phyloP scores from a whole-genome alignment of 2,113 vertebrate species.

The Osmerus eperlanus region DNA sequence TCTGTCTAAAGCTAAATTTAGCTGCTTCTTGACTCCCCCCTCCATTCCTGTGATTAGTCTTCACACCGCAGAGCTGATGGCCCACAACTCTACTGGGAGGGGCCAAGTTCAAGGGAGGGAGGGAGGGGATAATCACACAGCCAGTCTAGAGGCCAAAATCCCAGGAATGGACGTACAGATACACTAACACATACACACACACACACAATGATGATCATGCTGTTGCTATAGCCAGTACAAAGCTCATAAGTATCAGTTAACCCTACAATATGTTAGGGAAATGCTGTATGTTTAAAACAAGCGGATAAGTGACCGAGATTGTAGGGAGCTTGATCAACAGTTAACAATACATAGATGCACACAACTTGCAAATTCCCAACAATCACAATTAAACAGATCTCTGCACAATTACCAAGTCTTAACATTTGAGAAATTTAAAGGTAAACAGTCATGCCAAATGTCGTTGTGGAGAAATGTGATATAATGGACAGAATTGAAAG shows the following conservation, averaged over 20 bases:
- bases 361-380: neutral
- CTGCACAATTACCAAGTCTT: no score
- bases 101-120: constrained; percentile 28
- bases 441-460: no score
- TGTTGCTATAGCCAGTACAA: neutral
- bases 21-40: neutral
- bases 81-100: constrained; percentile 27
- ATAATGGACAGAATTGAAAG: no score
- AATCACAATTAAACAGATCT: neutral
- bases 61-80: constrained; percentile 54
- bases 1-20: constrained; percentile 55
- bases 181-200: neutral
- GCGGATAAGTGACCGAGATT: neutral
- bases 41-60: constrained; percentile 54
- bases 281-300: neutral
- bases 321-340: neutral
- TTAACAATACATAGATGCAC: neutral
- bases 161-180: constrained; percentile 19
- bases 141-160: constrained; percentile 19
- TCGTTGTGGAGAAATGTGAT: no score
- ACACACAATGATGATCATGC: neutral
- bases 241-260: no score
- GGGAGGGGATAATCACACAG: constrained; percentile 49
- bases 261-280: no score
- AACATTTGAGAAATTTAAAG: no score